phyloP scores from a whole-genome alignment of 2,888 invertebrate species.

The Cactoblastis cactorum region DNA sequence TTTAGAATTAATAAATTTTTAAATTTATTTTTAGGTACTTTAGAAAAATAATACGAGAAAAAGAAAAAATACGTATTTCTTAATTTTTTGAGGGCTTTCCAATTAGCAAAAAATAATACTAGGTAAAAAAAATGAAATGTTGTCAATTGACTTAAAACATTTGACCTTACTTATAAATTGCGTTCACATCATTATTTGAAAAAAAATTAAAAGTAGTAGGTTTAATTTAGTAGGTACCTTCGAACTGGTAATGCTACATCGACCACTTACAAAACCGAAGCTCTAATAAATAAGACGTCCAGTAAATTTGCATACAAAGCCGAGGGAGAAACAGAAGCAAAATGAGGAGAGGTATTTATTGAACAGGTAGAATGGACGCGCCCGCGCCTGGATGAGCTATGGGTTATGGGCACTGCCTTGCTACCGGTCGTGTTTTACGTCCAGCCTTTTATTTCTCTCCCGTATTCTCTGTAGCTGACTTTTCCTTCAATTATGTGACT shows the following conservation, averaged over 20 bases:
- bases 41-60: too few relatives aligned
- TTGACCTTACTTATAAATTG: too few relatives aligned
- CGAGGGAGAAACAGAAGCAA: constrained; percentile 38
- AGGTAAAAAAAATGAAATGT: too few relatives aligned
- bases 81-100: too few relatives aligned
- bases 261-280: constrained; percentile 14
- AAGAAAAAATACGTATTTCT: too few relatives aligned
- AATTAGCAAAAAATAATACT: too few relatives aligned
- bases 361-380: constrained; percentile 32
- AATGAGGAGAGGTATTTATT: constrained; percentile 44
- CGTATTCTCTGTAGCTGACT: constrained; percentile 23
- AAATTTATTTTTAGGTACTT: too few relatives aligned
- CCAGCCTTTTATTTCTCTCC: constrained; percentile 28
- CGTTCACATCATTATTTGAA: too few relatives aligned
- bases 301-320: constrained; percentile 56
- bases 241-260: background rate
- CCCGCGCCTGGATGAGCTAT: constrained; percentile 36
- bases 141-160: too few relatives aligned
- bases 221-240: too few relatives aligned
- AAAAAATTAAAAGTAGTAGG: too few relatives aligned
- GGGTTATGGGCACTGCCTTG: constrained; percentile 34
- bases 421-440: constrained; percentile 45
- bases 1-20: too few relatives aligned
- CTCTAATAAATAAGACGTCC: constrained; percentile 35
- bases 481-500: constrained; percentile 17